These are phyloP conservation scores for Pseudochirops cupreus DNA, from an alignment of 2,797 vertebrate genomes.

Conservation along the genomic window DNA sequence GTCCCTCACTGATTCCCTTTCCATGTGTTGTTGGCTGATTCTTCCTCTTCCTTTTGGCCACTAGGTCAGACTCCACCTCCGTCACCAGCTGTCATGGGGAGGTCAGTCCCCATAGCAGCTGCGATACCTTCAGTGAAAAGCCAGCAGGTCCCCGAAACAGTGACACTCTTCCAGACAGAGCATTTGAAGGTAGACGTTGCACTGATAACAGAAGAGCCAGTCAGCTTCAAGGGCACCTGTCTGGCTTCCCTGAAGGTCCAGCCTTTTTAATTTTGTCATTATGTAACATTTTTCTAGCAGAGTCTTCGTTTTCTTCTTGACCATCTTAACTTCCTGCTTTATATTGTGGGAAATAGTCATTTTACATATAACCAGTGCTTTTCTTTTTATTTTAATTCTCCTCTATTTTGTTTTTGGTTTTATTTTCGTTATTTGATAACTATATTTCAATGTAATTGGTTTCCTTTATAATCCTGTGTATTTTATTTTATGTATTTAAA, in stretches of 20 bases:
- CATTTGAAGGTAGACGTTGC: constrained; percentile 29
- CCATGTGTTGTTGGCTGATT: neutral
- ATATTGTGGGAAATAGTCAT: constrained; percentile 15
- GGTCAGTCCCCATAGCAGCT: constrained; percentile 68
- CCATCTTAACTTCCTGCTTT: constrained; percentile 26
- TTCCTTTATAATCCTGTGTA: neutral
- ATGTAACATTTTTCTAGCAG: constrained; percentile 13
- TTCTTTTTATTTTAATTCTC: neutral
- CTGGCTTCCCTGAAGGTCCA: constrained; percentile 49
- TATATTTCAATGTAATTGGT: neutral
- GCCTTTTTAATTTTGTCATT: constrained; percentile 17
- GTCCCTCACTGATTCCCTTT: neutral
- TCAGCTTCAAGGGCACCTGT: neutral
- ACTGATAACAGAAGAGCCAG: constrained; percentile 28
- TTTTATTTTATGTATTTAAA: neutral
- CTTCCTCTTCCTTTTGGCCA: constrained; percentile 57
- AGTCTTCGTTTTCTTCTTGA: neutral
- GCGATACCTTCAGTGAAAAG: constrained; percentile 51
- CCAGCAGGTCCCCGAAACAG: neutral
- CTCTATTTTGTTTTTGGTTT: neutral
- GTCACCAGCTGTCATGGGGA: constrained; percentile 68
- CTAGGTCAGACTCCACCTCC: constrained; percentile 50
- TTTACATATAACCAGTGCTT: neutral
- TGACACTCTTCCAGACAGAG: neutral
- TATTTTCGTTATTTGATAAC: neutral